Evolutionary conservation across 2,888 invertebrate species (phyloP).

Genomic region (Emmelina monodactyla): DNA sequence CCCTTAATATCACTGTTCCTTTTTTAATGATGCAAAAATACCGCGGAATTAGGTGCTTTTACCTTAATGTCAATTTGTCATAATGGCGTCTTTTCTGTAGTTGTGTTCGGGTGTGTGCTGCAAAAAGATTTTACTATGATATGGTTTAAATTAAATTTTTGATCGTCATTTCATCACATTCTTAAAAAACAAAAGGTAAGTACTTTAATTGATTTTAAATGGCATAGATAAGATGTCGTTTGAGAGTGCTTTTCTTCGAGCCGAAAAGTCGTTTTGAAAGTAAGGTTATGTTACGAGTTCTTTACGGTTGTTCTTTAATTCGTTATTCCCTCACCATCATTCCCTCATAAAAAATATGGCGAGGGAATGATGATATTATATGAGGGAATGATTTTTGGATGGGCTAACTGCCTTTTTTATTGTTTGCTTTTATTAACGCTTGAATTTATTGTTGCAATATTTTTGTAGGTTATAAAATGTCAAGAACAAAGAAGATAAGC

Average conservation of each 20-base stretch:
- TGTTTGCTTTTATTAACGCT: no score
- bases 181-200: conserved; percentile 2
- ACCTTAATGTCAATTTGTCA: background rate
- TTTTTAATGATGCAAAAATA: no score
- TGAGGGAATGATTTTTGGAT: no score
- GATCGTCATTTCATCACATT: conserved; percentile 5
- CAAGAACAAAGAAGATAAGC: no score
- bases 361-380: no score
- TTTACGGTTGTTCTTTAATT: conserved; percentile 3
- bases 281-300: conserved; percentile 5
- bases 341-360: no score
- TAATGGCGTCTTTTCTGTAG: conserved; percentile 3
- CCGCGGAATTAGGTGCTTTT: no score
- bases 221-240: conserved; percentile 3
- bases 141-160: conserved; percentile 1
- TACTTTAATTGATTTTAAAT: conserved; percentile 3
- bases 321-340: no score
- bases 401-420: no score
- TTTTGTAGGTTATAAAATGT: no score
- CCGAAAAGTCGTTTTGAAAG: conserved; percentile 4
- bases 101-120: background rate
- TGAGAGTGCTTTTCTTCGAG: conserved; percentile 2
- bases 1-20: no score
- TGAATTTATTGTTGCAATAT: no score
- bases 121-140: background rate